Evolutionary conservation across 1,140 invertebrate genomes (phyloP).

Genomic region (Lasaia peninsularis): DNA sequence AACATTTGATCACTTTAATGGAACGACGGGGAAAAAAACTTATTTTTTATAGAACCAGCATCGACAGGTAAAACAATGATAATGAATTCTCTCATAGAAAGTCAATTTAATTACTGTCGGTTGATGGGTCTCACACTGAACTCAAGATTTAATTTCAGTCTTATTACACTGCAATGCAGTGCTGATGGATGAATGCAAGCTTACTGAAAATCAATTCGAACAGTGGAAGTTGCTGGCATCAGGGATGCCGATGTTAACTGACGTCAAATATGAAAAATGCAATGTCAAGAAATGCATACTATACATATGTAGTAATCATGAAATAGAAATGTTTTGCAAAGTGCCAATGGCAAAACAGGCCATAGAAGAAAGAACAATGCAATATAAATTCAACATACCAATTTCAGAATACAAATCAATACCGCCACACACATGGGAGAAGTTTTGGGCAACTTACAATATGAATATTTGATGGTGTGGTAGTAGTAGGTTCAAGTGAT

Average conservation of each 20-base stretch:
- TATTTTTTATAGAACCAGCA: conserved; percentile 28
- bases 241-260: conserved; percentile 19
- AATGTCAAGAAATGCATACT: conserved; percentile 20
- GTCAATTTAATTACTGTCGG: conserved; percentile 12
- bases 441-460: neutral
- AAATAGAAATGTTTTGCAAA: conserved; percentile 13
- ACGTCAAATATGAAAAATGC: no score
- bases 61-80: conserved; percentile 16
- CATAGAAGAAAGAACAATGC: conserved; percentile 10
- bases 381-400: neutral
- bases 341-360: conserved; percentile 6
- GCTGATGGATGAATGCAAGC: conserved; percentile 33
- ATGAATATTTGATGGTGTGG: no score
- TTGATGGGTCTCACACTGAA: conserved; percentile 12
- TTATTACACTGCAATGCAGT: no score
- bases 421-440: conserved; percentile 1
- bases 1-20: conserved; percentile 26
- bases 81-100: conserved; percentile 9
- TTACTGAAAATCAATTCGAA: conserved; percentile 31
- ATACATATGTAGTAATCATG: conserved; percentile 22
- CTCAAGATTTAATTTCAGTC: no score
- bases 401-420: neutral
- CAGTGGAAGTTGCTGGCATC: conserved; percentile 30
- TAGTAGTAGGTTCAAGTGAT: no score
- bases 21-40: conserved; percentile 29